Percentiles rank a stretch among this genome's conserved stretches.
Conservation (phyloP, 2,888 invertebrate genomes). For the Drosophila cognata region DNA sequence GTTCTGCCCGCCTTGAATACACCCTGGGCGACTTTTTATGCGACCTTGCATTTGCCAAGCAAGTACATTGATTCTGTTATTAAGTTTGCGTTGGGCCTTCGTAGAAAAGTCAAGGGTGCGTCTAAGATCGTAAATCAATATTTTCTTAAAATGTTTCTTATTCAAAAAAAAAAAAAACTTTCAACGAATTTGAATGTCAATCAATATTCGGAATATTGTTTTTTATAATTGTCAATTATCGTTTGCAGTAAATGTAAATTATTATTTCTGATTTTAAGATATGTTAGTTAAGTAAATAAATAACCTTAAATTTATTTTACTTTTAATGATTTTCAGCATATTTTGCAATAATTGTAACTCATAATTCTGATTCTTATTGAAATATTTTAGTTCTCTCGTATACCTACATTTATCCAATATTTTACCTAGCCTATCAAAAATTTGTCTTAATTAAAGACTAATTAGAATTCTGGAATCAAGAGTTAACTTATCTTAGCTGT, state of each 20-base stretch:
- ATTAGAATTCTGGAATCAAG: not conserved
- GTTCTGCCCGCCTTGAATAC: constrained; percentile 3
- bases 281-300: not conserved
- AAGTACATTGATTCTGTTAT: constrained; percentile 5
- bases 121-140: not conserved
- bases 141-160: not conserved
- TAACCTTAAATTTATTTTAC: not conserved
- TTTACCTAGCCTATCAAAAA: not conserved
- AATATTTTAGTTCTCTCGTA: not conserved
- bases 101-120: not conserved
- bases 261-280: no score
- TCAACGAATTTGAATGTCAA: no score
- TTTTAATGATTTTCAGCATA: not conserved
- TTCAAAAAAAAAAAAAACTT: not conserved
- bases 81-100: not conserved
- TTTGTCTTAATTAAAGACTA: not conserved
- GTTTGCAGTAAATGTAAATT: no score
- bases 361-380: not conserved
- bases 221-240: no score
- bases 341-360: not conserved
- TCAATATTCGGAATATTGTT: no score
- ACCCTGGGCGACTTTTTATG: constrained; percentile 13
- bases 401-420: not conserved
- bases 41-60: not conserved
- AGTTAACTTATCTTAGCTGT: not conserved